These are phyloP conservation scores for Cladopsammia gracilis DNA, from an alignment of 64 coral and sea anemone species.

Conservation along the genomic window DNA sequence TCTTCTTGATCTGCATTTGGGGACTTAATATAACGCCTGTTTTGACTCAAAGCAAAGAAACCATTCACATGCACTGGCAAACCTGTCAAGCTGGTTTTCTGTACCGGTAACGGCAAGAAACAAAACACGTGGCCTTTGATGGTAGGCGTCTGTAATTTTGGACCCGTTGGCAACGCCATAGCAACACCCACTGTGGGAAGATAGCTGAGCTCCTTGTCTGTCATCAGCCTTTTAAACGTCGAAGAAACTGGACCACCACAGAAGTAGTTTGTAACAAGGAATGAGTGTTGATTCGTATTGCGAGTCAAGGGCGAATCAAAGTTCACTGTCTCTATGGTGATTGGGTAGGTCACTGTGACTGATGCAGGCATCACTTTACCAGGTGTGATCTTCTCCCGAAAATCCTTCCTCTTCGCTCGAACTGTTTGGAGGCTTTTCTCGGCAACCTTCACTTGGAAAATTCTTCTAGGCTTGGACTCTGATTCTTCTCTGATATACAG, in stretches of 20 bases:
- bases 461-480: conserved; percentile 4
- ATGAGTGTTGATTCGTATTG: conserved; percentile 49
- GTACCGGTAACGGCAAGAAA: conserved; percentile 89
- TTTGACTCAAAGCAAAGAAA: conserved; percentile 92
- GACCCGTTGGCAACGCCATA: conserved; percentile 12
- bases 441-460: conserved; percentile 65
- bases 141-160: not conserved
- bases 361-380: not conserved
- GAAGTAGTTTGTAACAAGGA: conserved; percentile 71
- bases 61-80: conserved; percentile 94
- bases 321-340: conserved; percentile 10
- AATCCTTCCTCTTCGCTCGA: conserved; percentile 63
- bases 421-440: conserved; percentile 4
- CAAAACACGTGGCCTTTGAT: conserved; percentile 77
- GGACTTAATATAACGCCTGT: conserved; percentile 87
- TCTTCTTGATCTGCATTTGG: conserved; percentile 81
- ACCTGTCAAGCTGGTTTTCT: conserved; percentile 79
- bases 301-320: not conserved
- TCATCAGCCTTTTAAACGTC: conserved; percentile 55
- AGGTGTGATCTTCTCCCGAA: conserved; percentile 3
- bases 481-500: conserved; percentile 52
- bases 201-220: conserved; percentile 69
- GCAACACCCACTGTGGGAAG: conserved; percentile 75
- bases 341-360: not conserved
- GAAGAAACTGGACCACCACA: conserved; percentile 41